A percentile compares a stretch with the other conserved stretches of the same genome.
phyloP scores from a whole-genome alignment of 2,113 vertebrate genomes.

The Girardinichthys multiradiatus region DNA sequence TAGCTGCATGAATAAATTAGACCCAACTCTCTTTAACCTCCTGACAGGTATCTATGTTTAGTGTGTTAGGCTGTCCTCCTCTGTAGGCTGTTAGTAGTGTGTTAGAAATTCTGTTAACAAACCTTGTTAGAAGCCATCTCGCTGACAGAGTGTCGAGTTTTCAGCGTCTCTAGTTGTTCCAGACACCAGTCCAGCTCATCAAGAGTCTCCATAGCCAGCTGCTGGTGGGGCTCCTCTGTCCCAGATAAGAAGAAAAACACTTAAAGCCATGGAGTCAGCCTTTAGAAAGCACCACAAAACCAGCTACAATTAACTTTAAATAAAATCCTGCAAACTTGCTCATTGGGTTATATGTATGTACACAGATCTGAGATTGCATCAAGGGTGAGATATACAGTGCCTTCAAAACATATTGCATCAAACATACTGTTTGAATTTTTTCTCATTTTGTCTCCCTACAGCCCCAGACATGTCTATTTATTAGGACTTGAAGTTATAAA shows the following conservation, averaged over 20 bases:
- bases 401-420: too few relatives aligned
- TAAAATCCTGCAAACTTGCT: too few relatives aligned
- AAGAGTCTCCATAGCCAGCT: conserved; percentile 89
- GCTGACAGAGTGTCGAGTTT: conserved; percentile 88
- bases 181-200: conserved; percentile 97
- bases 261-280: conserved; percentile 5
- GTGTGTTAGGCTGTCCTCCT: neutral
- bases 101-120: conserved; percentile 2
- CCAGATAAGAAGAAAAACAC: conserved; percentile 28
- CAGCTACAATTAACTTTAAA: too few relatives aligned
- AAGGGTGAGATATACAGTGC: too few relatives aligned
- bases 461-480: too few relatives aligned
- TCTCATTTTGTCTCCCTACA: too few relatives aligned
- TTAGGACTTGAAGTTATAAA: too few relatives aligned
- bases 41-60: neutral
- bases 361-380: too few relatives aligned
- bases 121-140: conserved; percentile 88
- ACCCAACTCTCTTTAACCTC: neutral
- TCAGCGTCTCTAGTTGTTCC: conserved; percentile 93
- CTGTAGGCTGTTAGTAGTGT: neutral
- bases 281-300: too few relatives aligned
- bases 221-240: conserved; percentile 88
- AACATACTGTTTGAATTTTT: too few relatives aligned
- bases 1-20: neutral
- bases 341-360: too few relatives aligned